A percentile compares a stretch with the other conserved stretches of the same genome.
Evolutionary conservation across 2,797 vertebrate species (phyloP).

Genomic region (Chiloscyllium punctatum): DNA sequence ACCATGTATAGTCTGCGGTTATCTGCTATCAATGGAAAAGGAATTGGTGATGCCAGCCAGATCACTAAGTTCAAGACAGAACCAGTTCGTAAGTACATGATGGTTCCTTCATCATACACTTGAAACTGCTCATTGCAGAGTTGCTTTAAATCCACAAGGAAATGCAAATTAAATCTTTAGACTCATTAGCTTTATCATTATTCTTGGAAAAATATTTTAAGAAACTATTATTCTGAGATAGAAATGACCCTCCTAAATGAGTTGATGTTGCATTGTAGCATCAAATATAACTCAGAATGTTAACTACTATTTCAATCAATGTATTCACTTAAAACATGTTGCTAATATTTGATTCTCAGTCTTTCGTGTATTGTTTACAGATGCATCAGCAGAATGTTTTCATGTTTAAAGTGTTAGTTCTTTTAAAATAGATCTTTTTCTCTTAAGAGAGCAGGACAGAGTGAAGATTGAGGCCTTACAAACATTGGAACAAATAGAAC

Average conservation of each 20-base stretch:
- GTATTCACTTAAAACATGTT: neutral
- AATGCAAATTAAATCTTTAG: neutral
- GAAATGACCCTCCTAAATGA: neutral
- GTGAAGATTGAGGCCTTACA: neutral
- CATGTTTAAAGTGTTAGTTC: neutral
- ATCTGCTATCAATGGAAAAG: conserved; percentile 91
- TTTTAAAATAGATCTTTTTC: neutral
- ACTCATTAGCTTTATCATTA: neutral
- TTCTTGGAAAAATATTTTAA: neutral
- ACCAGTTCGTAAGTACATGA: conserved; percentile 85
- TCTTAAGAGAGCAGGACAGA: conserved; percentile 1
- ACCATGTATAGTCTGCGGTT: conserved; percentile 77
- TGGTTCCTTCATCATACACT: neutral
- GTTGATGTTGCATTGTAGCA: neutral
- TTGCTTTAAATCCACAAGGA: neutral
- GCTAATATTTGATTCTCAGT: neutral
- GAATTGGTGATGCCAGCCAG: conserved; percentile 77
- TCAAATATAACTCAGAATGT: neutral
- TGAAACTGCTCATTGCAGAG: neutral
- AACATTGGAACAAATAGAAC: neutral
- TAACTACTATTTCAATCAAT: neutral
- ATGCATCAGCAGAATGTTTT: neutral
- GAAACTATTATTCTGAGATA: neutral
- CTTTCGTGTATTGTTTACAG: neutral
- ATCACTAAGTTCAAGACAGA: conserved; percentile 78